Evolutionary conservation across 2,797 vertebrate genomes (phyloP).

Genomic region (Lithobates sylvaticus): DNA sequence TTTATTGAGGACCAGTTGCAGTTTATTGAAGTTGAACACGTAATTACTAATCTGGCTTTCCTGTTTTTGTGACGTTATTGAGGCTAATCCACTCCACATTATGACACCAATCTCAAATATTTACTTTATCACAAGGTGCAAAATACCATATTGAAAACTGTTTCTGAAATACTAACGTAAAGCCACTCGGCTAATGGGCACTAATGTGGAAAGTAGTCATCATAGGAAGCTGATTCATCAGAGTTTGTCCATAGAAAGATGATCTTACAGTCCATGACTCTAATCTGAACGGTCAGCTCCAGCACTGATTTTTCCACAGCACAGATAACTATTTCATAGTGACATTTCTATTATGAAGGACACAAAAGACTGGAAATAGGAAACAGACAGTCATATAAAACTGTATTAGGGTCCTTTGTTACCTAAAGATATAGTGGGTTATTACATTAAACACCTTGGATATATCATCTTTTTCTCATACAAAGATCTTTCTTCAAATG

Average conservation of each 20-base stretch:
- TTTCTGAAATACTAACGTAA: constrained; percentile 6
- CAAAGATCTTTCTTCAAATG: no score
- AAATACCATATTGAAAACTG: not conserved
- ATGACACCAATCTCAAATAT: not conserved
- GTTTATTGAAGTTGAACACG: not conserved
- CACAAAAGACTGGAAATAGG: not conserved
- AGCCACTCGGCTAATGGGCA: constrained; percentile 38
- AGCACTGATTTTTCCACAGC: not conserved
- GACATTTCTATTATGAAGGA: not conserved
- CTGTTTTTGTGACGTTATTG: not conserved
- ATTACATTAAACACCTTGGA: no score
- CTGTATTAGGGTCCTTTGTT: no score
- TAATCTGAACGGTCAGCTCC: not conserved
- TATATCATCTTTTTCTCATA: no score
- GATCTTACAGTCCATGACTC: not conserved
- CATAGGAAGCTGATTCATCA: constrained; percentile 45
- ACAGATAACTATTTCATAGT: not conserved
- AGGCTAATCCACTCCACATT: not conserved
- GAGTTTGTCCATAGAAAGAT: no score
- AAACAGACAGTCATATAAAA: not conserved
- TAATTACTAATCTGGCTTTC: not conserved
- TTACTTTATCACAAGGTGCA: not conserved
- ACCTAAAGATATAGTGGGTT: no score
- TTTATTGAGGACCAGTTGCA: no score
- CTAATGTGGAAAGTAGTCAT: constrained; percentile 64